Evolutionary conservation across 2,888 invertebrate genomes (phyloP).

Genomic region (Odontocerum albicorne): DNA sequence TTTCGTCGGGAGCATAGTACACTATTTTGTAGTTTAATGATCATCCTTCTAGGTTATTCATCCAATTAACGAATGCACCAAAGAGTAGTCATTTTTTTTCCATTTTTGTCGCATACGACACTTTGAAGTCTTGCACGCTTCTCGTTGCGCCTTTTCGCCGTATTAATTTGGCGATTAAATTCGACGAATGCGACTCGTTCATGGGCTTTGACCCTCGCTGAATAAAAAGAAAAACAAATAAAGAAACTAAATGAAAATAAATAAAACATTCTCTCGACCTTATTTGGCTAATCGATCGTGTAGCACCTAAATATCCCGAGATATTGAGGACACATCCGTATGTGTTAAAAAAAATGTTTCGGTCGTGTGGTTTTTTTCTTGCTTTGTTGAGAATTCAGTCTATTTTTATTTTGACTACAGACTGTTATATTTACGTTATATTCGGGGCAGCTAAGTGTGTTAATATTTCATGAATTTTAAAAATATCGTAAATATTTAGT

Average conservation of each 20-base stretch:
- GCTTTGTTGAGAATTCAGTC: background rate
- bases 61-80: no score
- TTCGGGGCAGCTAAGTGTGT: background rate
- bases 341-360: background rate
- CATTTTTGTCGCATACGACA: conserved; percentile 2
- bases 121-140: background rate
- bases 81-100: conserved; percentile 1
- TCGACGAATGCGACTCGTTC: conserved; percentile 5
- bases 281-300: background rate
- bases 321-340: background rate
- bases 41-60: no score
- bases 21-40: no score
- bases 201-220: conserved; percentile 6
- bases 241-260: background rate
- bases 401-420: background rate
- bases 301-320: background rate
- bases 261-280: background rate
- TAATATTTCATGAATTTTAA: no score
- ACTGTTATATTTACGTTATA: background rate
- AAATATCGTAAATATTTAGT: background rate
- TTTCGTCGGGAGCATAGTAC: no score
- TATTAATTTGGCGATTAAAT: conserved; percentile 4
- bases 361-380: background rate
- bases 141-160: conserved; percentile 1
- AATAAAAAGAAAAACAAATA: conserved; percentile 3